A percentile compares a stretch with the other conserved stretches of the same genome.
Conservation (phyloP, 1,140 invertebrate species). For the Spodoptera frugiperda region DNA sequence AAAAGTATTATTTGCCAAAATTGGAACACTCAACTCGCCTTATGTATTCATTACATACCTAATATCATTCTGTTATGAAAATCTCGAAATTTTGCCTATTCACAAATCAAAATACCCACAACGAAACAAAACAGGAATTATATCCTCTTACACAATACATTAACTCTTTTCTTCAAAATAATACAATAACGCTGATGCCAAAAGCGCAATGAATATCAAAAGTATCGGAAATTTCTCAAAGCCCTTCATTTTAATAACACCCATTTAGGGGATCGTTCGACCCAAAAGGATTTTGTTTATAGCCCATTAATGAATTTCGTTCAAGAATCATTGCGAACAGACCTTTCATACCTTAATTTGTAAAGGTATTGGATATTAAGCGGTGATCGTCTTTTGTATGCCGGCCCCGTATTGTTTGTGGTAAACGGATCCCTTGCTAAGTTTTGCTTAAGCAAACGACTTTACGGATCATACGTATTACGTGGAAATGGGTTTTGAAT, state of each 20-base stretch:
- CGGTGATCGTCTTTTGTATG: slow-evolving; percentile 45
- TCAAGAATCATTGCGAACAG: slow-evolving; percentile 40
- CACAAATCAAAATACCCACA: slow-evolving; percentile 7
- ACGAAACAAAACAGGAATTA: slow-evolving; percentile 30
- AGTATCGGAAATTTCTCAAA: slow-evolving; percentile 38
- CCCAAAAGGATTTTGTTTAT: slow-evolving; percentile 56
- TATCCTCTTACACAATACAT: slow-evolving; percentile 22
- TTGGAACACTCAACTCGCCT: not conserved
- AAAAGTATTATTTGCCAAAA: not conserved
- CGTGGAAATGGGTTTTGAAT: slow-evolving; percentile 41
- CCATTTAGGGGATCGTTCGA: slow-evolving; percentile 47
- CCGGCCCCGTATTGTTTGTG: slow-evolving; percentile 28
- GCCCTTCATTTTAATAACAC: slow-evolving; percentile 48
- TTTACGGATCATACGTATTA: slow-evolving; percentile 22
- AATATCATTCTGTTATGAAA: slow-evolving; percentile 28
- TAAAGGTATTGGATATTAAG: slow-evolving; percentile 50
- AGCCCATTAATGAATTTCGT: slow-evolving; percentile 58
- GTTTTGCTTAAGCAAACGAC: slow-evolving; percentile 49
- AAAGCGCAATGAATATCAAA: slow-evolving; percentile 34
- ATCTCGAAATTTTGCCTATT: slow-evolving; percentile 16
- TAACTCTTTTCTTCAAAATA: slow-evolving; percentile 17
- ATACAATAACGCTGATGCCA: slow-evolving; percentile 30
- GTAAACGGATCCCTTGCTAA: slow-evolving; percentile 34
- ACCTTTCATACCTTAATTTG: slow-evolving; percentile 56
- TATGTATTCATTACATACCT: slow-evolving; percentile 10